A percentile compares a stretch with the other conserved stretches of the same genome.
These are phyloP conservation scores for Drosophila lowei DNA, from an alignment of 1,140 invertebrate genomes.

Conservation along the genomic window DNA sequence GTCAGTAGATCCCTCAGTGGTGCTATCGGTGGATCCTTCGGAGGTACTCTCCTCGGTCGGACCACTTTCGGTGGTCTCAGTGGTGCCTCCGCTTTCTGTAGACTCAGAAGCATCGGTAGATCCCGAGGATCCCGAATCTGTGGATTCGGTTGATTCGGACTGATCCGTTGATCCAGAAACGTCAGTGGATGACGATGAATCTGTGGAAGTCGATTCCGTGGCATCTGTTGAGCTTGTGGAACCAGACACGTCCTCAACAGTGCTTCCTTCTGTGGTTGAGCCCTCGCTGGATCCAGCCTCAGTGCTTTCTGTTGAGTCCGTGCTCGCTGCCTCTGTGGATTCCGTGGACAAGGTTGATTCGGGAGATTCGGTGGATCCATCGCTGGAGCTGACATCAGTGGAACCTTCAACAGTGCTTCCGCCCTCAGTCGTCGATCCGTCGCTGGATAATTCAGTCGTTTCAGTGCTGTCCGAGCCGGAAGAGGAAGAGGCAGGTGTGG, in stretches of 20 bases:
- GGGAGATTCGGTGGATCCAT: slow-evolving; percentile 16
- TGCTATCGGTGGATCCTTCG: slow-evolving; percentile 38
- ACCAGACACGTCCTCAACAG: slow-evolving; percentile 39
- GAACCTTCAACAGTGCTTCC: slow-evolving; percentile 18
- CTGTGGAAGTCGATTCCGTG: slow-evolving; percentile 44
- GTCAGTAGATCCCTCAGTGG: slow-evolving; percentile 49
- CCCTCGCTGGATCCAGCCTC: slow-evolving; percentile 25
- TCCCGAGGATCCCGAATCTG: slow-evolving; percentile 17
- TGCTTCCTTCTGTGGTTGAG: slow-evolving; percentile 52
- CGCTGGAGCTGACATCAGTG: slow-evolving; percentile 13
- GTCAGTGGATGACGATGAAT: slow-evolving; percentile 33
- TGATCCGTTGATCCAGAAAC: slow-evolving; percentile 33
- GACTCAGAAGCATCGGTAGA: slow-evolving; percentile 43
- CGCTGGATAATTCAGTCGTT: slow-evolving; percentile 21
- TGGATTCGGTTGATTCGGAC: slow-evolving; percentile 38
- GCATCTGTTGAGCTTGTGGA: slow-evolving; percentile 42
- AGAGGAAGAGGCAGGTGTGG: not conserved
- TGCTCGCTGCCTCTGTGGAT: slow-evolving; percentile 21
- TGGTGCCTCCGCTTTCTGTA: slow-evolving; percentile 45
- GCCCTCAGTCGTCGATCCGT: slow-evolving; percentile 30
- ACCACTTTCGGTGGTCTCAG: slow-evolving; percentile 27
- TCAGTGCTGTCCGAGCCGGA: slow-evolving; percentile 9
- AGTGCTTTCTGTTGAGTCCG: slow-evolving; percentile 44
- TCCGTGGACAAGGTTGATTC: slow-evolving; percentile 14
- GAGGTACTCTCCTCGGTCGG: slow-evolving; percentile 42